These are phyloP conservation scores for Casuarius casuarius DNA, from an alignment of 2,113 vertebrate genomes.

Conservation along the genomic window DNA sequence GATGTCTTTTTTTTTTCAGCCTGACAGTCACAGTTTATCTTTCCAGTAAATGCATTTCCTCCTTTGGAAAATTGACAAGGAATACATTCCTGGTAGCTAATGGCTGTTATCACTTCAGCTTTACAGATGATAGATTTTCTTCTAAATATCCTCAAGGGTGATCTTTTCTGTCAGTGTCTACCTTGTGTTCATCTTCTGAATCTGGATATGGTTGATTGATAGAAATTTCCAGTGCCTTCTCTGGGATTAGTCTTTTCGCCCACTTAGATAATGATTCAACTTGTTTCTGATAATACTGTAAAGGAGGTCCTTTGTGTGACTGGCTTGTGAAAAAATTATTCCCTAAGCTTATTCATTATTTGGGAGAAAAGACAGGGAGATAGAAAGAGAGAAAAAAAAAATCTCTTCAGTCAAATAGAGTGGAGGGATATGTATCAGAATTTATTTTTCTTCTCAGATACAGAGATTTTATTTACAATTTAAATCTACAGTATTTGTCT, in stretches of 20 bases:
- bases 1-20: background rate
- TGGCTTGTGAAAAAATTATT: background rate
- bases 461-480: background rate
- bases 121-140: constrained; percentile 71
- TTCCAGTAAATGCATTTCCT: constrained; percentile 67
- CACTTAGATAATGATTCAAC: background rate
- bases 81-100: constrained; percentile 58
- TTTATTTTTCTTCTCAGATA: background rate
- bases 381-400: background rate
- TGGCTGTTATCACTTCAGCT: constrained; percentile 65
- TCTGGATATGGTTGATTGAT: constrained; percentile 40
- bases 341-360: background rate
- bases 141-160: constrained; percentile 66
- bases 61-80: constrained; percentile 69
- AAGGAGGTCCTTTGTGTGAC: background rate
- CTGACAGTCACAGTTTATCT: constrained; percentile 69
- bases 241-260: background rate
- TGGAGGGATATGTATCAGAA: background rate
- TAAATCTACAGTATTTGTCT: background rate
- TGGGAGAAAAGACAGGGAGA: background rate
- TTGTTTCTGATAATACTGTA: background rate
- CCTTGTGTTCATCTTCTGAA: constrained; percentile 39
- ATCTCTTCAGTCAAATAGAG: background rate
- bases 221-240: constrained; percentile 5
- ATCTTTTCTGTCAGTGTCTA: constrained; percentile 53